phyloP scores from a whole-genome alignment of 2,888 invertebrate species.

The Microctonus hyperodae region DNA sequence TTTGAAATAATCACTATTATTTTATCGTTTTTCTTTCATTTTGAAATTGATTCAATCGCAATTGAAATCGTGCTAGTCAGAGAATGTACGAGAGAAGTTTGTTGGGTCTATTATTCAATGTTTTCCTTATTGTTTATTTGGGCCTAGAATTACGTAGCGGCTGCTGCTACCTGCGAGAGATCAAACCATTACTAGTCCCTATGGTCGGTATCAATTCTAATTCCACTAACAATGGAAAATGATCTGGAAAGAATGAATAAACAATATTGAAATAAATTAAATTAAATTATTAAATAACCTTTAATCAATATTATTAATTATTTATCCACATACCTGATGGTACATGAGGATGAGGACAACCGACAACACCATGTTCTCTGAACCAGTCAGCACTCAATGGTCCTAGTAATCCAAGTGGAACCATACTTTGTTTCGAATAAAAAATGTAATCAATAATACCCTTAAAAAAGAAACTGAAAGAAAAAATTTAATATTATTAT shows the following conservation, averaged over 20 bases:
- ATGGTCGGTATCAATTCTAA: slow-evolving; percentile 86
- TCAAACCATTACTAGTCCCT: slow-evolving; percentile 79
- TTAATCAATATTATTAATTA: slow-evolving; percentile 1
- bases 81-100: slow-evolving; percentile 57
- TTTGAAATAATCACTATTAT: slow-evolving; percentile 53
- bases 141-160: slow-evolving; percentile 57
- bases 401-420: slow-evolving; percentile 92
- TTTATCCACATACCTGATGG: slow-evolving; percentile 74
- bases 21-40: slow-evolving; percentile 24
- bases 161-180: slow-evolving; percentile 85
- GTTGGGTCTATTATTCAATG: slow-evolving; percentile 41
- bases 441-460: slow-evolving; percentile 99
- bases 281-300: not conserved
- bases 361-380: slow-evolving; percentile 94
- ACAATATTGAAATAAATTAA: slow-evolving; percentile 17
- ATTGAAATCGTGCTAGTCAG: slow-evolving; percentile 56
- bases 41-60: slow-evolving; percentile 37
- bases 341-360: slow-evolving; percentile 97
- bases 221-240: slow-evolving; percentile 91
- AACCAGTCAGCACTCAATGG: slow-evolving; percentile 94
- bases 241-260: slow-evolving; percentile 68
- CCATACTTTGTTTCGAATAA: slow-evolving; percentile 95
- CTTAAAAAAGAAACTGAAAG: slow-evolving; percentile 93
- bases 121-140: slow-evolving; percentile 54
- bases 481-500: slow-evolving; percentile 20